These are phyloP conservation scores for Acarapis woodi DNA, from an alignment of 1,140 invertebrate genomes.

Conservation along the genomic window DNA sequence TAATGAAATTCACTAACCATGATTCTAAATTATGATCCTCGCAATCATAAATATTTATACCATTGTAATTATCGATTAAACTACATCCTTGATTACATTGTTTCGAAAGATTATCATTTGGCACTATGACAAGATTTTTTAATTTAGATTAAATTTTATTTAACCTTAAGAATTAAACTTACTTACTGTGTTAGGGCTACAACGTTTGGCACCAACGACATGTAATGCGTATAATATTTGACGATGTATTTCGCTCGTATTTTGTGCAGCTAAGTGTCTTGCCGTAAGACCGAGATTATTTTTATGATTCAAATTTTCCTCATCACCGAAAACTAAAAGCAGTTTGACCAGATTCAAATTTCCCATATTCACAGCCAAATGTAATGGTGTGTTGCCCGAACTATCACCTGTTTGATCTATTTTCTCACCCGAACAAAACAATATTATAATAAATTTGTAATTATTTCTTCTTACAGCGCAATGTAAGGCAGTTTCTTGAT, in stretches of 20 bases:
- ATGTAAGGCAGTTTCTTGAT: conserved; percentile 41
- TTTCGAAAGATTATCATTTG: neutral
- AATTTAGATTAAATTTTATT: too few species aligned
- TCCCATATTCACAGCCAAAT: conserved; percentile 23
- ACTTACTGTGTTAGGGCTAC: conserved; percentile 1
- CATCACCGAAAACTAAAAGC: conserved; percentile 61
- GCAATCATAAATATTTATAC: too few species aligned
- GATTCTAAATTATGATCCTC: too few species aligned
- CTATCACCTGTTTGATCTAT: neutral
- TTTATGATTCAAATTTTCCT: conserved; percentile 29
- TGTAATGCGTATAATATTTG: conserved; percentile 5
- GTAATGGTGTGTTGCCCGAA: conserved; percentile 36
- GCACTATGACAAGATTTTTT: too few species aligned
- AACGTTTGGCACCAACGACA: conserved; percentile 6
- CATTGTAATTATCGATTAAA: neutral
- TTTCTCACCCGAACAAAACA: conserved; percentile 14
- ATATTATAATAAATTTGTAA: conserved; percentile 18
- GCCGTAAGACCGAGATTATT: conserved; percentile 43
- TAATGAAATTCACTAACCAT: too few species aligned
- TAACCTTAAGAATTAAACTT: too few species aligned
- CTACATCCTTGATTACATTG: neutral
- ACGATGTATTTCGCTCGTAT: conserved; percentile 9
- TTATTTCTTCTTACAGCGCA: conserved; percentile 21
- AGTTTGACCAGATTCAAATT: conserved; percentile 21
- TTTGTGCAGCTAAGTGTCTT: conserved; percentile 33